Conservation (phyloP, 2,888 invertebrate genomes). For the Agriopis leucophaearia region DNA sequence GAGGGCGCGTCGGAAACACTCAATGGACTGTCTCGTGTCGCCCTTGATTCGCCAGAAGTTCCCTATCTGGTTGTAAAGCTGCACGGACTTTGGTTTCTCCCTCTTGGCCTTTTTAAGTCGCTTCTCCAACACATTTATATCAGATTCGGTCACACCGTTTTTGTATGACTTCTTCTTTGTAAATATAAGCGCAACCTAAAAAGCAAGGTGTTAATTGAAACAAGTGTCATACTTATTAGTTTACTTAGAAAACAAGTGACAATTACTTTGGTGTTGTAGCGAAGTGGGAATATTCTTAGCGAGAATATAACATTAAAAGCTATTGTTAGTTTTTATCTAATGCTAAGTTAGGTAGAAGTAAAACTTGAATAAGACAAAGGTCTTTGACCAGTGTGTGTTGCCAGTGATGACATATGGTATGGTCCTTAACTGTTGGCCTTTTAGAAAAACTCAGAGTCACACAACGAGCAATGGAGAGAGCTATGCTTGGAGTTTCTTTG, state of each 20-base stretch:
- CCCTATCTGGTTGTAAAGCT: conserved; percentile 95
- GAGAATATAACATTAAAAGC: not conserved
- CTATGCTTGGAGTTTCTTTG: no score
- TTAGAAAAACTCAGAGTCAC: no score
- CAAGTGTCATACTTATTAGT: not conserved
- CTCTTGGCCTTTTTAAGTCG: conserved; percentile 92
- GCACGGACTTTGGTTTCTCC: conserved; percentile 94
- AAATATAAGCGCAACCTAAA: conserved; percentile 90
- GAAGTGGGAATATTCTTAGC: not conserved
- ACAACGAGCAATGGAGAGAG: no score
- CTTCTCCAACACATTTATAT: conserved; percentile 91
- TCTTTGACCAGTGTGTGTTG: no score
- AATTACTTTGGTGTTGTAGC: not conserved
- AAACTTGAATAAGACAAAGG: no score
- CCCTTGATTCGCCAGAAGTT: conserved; percentile 97
- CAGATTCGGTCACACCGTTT: conserved; percentile 89
- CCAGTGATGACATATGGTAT: no score
- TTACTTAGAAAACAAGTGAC: not conserved
- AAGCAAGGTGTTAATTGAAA: conserved; percentile 26
- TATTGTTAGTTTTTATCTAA: no score
- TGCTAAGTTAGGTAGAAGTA: no score
- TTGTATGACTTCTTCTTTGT: conserved; percentile 87
- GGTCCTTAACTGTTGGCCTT: no score
- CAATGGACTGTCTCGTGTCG: conserved; percentile 94
- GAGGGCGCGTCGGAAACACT: conserved; percentile 95